Base-by-base conservation (phyloP, 2,888 invertebrate genomes). In the Lepeophtheirus nordmannii region DNA sequence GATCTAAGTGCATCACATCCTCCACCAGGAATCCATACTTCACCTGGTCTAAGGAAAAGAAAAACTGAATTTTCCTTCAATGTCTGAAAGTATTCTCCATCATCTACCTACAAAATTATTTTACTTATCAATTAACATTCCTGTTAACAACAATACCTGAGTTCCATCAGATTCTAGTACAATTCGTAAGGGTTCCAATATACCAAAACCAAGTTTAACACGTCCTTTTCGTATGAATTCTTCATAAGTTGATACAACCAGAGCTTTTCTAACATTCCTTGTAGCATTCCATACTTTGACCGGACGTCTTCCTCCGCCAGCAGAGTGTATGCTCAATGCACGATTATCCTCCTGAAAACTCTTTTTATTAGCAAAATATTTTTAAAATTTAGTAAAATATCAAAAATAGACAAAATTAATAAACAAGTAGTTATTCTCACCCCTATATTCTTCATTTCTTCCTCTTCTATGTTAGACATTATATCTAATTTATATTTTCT, bases 221-320 rank as follows among this genome's bases (percentile, higher is more conserved):
- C 89, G 87, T 71, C 89, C 90, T 85, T 65, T 65, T 40, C 58
- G 68, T 78, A 87, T 81, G 75, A 87, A 82, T 80, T 90, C 90
- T 79, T 89, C 89, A 77, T 89, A 87, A 77, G 87, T 87, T 78
- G 86, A 86, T 78, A 89, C 90, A 76, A 89, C 89, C 80, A 90
- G 81, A 77, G 89, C 89, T 81, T 90, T 90, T 79, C 89, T 84
- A 78, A 89, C 86, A 82, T 85, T 89, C 81, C 90, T 84, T 82
- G 87, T 87, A 80, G 89, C 86, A 83, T 90, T 89, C 90, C 90
- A 90, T 85, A 90, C 86, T 85, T 90, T 90, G 82, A 90, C 88
- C 83, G 90, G 89, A 83, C 89, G 87, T 85, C 89, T 89, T 83
- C 87, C 87, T 82, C 89, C 53, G 37, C 65, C 30, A 30, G 30